Conservation (phyloP, 2,113 vertebrate genomes). For the Mormoops blainvillei region DNA sequence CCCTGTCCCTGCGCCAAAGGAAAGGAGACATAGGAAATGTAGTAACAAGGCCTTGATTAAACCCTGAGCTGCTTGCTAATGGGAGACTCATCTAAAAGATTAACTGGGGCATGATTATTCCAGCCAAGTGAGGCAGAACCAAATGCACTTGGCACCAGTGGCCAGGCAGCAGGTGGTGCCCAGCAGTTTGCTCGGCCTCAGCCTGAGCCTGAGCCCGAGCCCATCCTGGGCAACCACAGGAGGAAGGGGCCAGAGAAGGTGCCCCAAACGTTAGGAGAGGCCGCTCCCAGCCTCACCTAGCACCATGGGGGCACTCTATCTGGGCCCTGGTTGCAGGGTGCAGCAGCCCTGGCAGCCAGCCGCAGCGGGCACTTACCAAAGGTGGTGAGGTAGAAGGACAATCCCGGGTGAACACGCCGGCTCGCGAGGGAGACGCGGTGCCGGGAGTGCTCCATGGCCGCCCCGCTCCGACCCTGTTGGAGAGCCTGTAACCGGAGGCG, state of each 20-base stretch:
- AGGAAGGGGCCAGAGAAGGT: background rate
- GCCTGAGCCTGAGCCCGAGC: background rate
- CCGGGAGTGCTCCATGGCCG: constrained; percentile 75
- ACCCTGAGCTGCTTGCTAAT: constrained; percentile 14
- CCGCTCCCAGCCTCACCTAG: background rate
- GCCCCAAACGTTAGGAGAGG: background rate
- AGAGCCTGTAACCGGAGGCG: constrained; percentile 25
- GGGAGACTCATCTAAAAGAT: constrained; percentile 41
- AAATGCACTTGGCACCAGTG: background rate
- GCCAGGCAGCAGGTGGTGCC: constrained; percentile 37
- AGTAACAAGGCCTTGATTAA: constrained; percentile 35
- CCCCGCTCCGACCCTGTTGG: background rate
- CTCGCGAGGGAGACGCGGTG: constrained; percentile 68
- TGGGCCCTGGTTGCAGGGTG: background rate
- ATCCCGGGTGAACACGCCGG: constrained; percentile 53
- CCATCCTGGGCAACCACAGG: background rate
- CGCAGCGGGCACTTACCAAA: constrained; percentile 77
- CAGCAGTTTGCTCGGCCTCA: background rate
- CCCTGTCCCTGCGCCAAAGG: background rate
- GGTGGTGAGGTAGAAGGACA: constrained; percentile 79
- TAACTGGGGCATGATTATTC: background rate
- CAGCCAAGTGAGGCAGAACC: constrained; percentile 12
- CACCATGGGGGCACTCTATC: background rate
- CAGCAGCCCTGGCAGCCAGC: background rate
- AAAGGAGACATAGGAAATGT: background rate